These are phyloP conservation scores for Agrypnia vestita DNA, from an alignment of 1,140 invertebrate species.

Conservation along the genomic window DNA sequence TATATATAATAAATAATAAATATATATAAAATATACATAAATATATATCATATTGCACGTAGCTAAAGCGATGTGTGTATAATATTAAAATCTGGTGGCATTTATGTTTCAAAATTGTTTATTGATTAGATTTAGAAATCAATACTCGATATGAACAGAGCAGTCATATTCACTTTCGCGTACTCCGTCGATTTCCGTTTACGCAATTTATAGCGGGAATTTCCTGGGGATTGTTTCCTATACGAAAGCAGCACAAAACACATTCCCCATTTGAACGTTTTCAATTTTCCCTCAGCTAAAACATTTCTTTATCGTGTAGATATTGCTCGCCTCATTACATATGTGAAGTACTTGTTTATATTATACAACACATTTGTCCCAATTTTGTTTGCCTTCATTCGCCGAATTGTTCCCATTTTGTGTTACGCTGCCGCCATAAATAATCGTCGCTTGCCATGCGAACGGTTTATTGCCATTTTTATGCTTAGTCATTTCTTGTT, in stretches of 20 bases:
- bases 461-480: constrained; percentile 56
- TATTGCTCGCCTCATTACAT: constrained; percentile 27
- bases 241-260: constrained; percentile 15
- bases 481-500: constrained; percentile 53
- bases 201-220: constrained; percentile 16
- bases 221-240: constrained; percentile 24
- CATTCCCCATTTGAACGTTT: constrained; percentile 13
- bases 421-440: constrained; percentile 47
- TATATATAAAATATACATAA: no score
- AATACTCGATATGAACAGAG: neutral
- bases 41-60: no score
- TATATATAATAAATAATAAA: no score
- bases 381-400: constrained; percentile 46
- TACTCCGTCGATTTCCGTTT: constrained; percentile 1
- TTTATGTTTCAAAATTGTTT: no score
- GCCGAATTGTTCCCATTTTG: constrained; percentile 44
- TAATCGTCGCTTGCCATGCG: constrained; percentile 57
- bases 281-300: constrained; percentile 26
- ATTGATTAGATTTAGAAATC: no score
- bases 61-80: no score
- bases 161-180: neutral
- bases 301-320: constrained; percentile 34
- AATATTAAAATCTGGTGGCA: no score
- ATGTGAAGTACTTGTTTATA: constrained; percentile 38
- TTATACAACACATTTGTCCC: constrained; percentile 46